phyloP scores from a whole-genome alignment of 2,113 vertebrate species.

The Periophthalmodon schlosseri region DNA sequence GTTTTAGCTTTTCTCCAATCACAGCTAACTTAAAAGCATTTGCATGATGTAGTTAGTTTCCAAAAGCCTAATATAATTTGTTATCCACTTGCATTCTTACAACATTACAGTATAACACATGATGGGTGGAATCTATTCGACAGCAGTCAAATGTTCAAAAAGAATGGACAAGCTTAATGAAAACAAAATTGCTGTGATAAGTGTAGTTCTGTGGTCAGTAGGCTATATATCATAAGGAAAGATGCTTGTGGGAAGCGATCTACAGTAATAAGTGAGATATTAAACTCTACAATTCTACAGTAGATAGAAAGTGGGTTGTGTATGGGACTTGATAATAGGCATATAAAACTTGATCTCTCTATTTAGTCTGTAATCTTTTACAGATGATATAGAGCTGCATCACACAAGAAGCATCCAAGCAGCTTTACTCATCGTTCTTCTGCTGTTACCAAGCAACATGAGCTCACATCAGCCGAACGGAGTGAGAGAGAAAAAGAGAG shows the following conservation, averaged over 20 bases:
- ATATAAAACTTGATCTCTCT: background rate
- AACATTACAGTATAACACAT: no score
- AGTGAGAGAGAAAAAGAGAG: conserved; percentile 45
- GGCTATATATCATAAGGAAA: no score
- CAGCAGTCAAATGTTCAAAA: no score
- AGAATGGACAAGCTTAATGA: no score
- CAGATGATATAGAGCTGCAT: conserved; percentile 55
- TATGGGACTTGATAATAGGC: background rate
- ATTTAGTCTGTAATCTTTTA: conserved; percentile 17
- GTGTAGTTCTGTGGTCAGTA: no score
- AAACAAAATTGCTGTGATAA: no score
- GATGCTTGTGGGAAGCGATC: no score
- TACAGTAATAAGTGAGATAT: no score
- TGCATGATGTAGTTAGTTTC: background rate
- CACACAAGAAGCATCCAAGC: conserved; percentile 47
- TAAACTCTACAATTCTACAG: background rate
- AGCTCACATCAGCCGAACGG: conserved; percentile 56
- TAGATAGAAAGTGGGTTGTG: background rate
- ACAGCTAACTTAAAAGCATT: no score
- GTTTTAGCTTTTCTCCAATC: background rate
- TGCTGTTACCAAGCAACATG: conserved; percentile 76
- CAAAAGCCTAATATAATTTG: background rate
- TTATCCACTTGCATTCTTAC: no score
- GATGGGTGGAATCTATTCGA: no score
- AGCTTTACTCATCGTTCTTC: conserved; percentile 64